These are phyloP conservation scores for Drosophila mettleri DNA, from an alignment of 2,888 invertebrate genomes.

Conservation along the genomic window DNA sequence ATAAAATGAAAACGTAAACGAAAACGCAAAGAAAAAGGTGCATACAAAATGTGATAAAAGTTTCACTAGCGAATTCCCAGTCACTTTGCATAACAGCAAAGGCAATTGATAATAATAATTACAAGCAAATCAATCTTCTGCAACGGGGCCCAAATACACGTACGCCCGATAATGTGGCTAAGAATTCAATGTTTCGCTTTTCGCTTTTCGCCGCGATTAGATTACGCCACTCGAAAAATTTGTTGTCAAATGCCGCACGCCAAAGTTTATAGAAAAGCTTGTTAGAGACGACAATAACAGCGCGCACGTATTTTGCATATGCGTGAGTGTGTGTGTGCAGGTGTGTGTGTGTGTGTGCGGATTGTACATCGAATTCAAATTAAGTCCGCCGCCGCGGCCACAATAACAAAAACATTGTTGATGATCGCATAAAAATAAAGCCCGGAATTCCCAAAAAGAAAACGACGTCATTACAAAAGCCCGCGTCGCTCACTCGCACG, in stretches of 20 bases:
- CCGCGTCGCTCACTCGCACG: constrained; percentile 31
- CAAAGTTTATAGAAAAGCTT: constrained; percentile 40
- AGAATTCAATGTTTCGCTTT: constrained; percentile 30
- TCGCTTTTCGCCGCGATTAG: constrained; percentile 42
- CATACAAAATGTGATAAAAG: constrained; percentile 55
- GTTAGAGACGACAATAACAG: constrained; percentile 26
- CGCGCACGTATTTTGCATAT: neutral
- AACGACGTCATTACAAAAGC: constrained; percentile 70
- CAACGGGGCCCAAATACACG: constrained; percentile 29
- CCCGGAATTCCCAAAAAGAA: constrained; percentile 75
- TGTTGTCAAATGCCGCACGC: constrained; percentile 16
- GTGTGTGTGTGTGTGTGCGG: neutral
- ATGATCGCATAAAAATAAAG: constrained; percentile 80
- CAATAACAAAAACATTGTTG: constrained; percentile 48
- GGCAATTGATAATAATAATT: constrained; percentile 7
- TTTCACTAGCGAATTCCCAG: constrained; percentile 58
- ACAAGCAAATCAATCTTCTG: constrained; percentile 21
- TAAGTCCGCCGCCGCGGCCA: constrained; percentile 67
- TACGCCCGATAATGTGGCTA: constrained; percentile 40
- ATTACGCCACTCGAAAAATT: constrained; percentile 42
- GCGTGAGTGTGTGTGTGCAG: neutral
- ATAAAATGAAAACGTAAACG: constrained; percentile 65
- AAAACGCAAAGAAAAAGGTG: constrained; percentile 56
- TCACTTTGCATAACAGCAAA: constrained; percentile 4
- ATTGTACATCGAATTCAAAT: constrained; percentile 45